Percentiles rank a stretch among this genome's conserved stretches.
phyloP scores from a whole-genome alignment of 2,888 invertebrate genomes.

The Craniophora ligustri region DNA sequence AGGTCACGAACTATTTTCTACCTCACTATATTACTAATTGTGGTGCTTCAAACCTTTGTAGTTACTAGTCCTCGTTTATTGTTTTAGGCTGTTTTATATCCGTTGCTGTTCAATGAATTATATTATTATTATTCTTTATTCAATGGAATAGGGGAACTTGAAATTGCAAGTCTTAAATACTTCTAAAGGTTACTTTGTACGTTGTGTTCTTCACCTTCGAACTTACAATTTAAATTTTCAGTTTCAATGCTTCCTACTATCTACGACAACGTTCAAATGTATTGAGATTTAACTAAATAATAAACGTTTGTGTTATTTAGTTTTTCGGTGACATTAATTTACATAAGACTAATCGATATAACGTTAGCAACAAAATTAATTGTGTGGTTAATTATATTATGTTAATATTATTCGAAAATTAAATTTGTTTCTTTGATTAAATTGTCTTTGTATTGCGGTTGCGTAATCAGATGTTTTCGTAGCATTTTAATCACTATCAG shows the following conservation, averaged over 20 bases:
- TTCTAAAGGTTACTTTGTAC: conserved; percentile 13
- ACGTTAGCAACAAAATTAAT: neutral
- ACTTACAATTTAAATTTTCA: conserved; percentile 18
- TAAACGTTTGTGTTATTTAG: too few relatives aligned
- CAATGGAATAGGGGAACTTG: conserved; percentile 13
- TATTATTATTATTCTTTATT: conserved; percentile 26
- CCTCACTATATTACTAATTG: conserved; percentile 19
- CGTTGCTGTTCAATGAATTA: conserved; percentile 22
- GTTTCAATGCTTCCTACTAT: conserved; percentile 17
- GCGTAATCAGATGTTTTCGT: conserved; percentile 57
- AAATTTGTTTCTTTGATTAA: conserved; percentile 36
- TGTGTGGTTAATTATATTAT: neutral
- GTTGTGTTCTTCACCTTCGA: conserved; percentile 21
- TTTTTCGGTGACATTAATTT: too few relatives aligned
- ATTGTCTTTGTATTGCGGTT: conserved; percentile 32
- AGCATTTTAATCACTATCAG: conserved; percentile 55
- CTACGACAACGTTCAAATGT: neutral
- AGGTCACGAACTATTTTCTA: conserved; percentile 45
- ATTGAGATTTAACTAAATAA: neutral
- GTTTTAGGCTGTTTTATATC: conserved; percentile 12
- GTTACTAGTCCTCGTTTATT: conserved; percentile 31
- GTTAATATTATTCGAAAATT: conserved; percentile 26
- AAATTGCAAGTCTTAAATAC: conserved; percentile 13
- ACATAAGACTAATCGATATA: neutral
- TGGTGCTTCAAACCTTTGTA: conserved; percentile 20